phyloP scores from a whole-genome alignment of 2,888 invertebrate genomes.

The Limnephilus auricula region DNA sequence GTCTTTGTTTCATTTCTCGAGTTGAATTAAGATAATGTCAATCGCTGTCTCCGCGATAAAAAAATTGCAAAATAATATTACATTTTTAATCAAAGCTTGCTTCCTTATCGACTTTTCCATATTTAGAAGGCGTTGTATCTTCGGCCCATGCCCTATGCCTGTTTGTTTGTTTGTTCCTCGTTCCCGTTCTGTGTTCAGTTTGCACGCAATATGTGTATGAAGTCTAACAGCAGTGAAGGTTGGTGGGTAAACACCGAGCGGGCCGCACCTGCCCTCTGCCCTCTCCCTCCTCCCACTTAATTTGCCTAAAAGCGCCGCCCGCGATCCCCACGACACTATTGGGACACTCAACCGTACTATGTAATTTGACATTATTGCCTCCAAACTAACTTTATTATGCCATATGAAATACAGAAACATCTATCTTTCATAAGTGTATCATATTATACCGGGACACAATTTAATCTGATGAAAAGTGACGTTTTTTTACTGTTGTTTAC shows the following conservation, averaged over 20 bases:
- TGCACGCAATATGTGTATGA: neutral
- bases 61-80: neutral
- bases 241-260: constrained; percentile 4
- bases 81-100: neutral
- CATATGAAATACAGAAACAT: constrained; percentile 2
- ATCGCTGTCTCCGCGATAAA: neutral
- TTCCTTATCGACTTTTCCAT: neutral
- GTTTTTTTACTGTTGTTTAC: neutral
- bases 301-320: constrained; percentile 62
- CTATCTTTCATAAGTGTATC: constrained; percentile 17
- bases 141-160: neutral
- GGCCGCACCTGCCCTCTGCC: constrained; percentile 42
- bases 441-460: neutral
- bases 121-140: neutral
- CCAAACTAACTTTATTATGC: constrained; percentile 36
- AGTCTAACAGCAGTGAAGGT: neutral
- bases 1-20: neutral
- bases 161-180: neutral
- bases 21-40: constrained; percentile 21
- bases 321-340: constrained; percentile 43
- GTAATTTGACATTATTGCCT: constrained; percentile 46
- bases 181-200: constrained; percentile 4
- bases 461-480: neutral
- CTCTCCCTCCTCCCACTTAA: constrained; percentile 53
- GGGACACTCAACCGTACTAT: constrained; percentile 43